These are phyloP conservation scores for Calidris pygmaea DNA, from an alignment of 2,113 vertebrate genomes.

Conservation along the genomic window DNA sequence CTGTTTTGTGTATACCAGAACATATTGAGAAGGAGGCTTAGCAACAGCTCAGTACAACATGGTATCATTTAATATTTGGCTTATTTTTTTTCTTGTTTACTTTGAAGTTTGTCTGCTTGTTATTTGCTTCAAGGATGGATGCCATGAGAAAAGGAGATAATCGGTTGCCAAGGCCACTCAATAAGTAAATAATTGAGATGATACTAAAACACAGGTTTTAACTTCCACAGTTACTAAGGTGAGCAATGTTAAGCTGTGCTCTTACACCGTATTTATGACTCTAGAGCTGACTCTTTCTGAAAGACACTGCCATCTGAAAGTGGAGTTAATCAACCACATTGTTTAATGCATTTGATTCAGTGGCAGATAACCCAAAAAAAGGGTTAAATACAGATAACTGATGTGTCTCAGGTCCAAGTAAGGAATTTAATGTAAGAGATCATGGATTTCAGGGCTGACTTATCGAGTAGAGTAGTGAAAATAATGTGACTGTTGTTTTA, in stretches of 20 bases:
- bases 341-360: background rate
- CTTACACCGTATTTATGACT: accelerated
- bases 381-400: background rate
- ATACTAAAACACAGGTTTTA: background rate
- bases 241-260: background rate
- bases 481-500: background rate
- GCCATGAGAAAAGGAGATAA: background rate
- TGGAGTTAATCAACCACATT: background rate
- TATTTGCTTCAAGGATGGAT: background rate
- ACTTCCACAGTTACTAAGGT: background rate
- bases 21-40: background rate
- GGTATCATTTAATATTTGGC: background rate
- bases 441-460: background rate
- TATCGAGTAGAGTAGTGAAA: background rate
- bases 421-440: background rate
- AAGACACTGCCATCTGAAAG: background rate
- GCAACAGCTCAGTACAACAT: background rate
- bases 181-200: background rate
- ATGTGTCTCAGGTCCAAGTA: background rate
- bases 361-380: background rate
- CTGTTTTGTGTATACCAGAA: background rate
- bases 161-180: background rate
- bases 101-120: background rate
- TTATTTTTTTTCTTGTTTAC: background rate
- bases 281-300: background rate